Conservation (phyloP, 2,888 invertebrate genomes). For the Margaritifera margaritifera region DNA sequence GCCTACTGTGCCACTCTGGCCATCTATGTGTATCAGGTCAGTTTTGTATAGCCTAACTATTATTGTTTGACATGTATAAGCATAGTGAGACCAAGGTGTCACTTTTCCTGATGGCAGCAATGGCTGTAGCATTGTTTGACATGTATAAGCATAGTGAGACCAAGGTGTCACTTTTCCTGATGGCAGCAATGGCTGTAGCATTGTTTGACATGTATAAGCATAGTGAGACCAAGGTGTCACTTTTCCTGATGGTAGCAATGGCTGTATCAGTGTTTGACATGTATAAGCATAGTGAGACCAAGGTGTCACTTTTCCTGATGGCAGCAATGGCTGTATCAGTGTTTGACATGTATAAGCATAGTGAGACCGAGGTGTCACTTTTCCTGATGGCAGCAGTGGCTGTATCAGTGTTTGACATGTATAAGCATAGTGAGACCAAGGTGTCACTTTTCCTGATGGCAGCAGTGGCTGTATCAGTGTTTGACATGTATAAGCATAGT, state of each 20-base stretch:
- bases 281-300: not conserved
- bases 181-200: too few relatives aligned
- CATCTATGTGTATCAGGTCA: conserved; percentile 74
- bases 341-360: too few relatives aligned
- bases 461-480: too few relatives aligned
- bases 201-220: not conserved
- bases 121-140: too few relatives aligned
- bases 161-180: not conserved
- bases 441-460: too few relatives aligned
- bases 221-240: not conserved
- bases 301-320: not conserved
- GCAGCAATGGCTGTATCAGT: too few relatives aligned
- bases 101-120: not conserved
- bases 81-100: not conserved
- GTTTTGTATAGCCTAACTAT: conserved; percentile 5
- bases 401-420: too few relatives aligned
- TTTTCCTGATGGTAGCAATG: not conserved
- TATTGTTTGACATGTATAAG: not conserved
- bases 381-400: too few relatives aligned
- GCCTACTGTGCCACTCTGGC: conserved; percentile 74
- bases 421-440: too few relatives aligned
- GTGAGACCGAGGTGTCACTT: too few relatives aligned
- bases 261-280: not conserved
- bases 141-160: not conserved
- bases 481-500: too few relatives aligned